Evolutionary conservation across 2,888 invertebrate genomes (phyloP).

Genomic region (Himalopsyche kuldschensis): DNA sequence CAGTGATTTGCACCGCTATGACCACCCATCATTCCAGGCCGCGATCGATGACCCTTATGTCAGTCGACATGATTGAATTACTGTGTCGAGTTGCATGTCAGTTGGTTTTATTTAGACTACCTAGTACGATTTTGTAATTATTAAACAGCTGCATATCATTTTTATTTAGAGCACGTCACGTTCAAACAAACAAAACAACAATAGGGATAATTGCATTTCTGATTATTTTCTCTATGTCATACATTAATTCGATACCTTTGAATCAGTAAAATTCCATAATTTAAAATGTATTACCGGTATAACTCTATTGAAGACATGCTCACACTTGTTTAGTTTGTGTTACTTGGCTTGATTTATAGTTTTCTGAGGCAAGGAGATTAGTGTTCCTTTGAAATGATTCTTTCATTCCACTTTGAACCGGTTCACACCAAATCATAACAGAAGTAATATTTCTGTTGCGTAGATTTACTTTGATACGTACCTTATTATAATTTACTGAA

Average conservation of each 20-base stretch:
- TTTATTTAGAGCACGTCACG: constrained; percentile 20
- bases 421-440: no score
- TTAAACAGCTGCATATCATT: constrained; percentile 15
- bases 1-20: constrained; percentile 52
- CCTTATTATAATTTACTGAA: no score
- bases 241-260: neutral
- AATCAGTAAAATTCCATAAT: neutral
- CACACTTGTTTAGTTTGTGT: no score
- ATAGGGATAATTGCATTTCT: neutral
- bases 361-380: no score
- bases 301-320: no score
- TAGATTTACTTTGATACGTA: no score
- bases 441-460: no score
- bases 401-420: no score
- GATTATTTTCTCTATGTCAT: neutral
- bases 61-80: constrained; percentile 49
- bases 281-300: no score
- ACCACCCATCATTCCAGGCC: constrained; percentile 54
- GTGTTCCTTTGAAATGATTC: no score
- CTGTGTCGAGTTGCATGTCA: neutral
- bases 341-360: no score
- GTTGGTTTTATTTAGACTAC: neutral
- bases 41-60: constrained; percentile 54
- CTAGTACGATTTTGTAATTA: constrained; percentile 14
- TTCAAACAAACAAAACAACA: constrained; percentile 14